These are phyloP conservation scores for Poecilobothrus nobilitatus DNA, from an alignment of 2,888 invertebrate species.

Conservation along the genomic window DNA sequence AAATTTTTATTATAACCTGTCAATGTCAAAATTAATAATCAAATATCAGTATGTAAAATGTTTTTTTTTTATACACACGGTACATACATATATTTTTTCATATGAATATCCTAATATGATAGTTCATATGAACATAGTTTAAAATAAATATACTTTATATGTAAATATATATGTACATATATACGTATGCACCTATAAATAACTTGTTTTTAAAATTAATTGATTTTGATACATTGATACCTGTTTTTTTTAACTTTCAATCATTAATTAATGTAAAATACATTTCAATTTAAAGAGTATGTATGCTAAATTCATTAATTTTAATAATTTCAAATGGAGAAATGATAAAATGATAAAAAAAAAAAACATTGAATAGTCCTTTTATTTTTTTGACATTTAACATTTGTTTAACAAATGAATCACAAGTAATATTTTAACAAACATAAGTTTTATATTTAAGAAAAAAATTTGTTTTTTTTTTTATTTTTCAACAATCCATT, in stretches of 20 bases:
- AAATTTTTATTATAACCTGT: background rate
- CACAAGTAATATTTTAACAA: background rate
- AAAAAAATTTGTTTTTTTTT: too few relatives aligned
- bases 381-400: background rate
- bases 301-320: background rate
- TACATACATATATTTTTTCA: too few relatives aligned
- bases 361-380: background rate
- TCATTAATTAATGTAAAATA: background rate
- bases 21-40: conserved; percentile 1
- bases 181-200: too few relatives aligned
- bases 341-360: background rate
- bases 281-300: background rate
- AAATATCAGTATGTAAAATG: background rate
- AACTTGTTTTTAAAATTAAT: background rate
- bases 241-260: background rate
- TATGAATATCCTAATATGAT: too few relatives aligned
- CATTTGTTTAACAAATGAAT: background rate
- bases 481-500: too few relatives aligned
- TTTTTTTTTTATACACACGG: too few relatives aligned
- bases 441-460: too few relatives aligned
- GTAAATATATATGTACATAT: too few relatives aligned
- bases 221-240: background rate
- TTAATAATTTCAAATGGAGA: background rate
- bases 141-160: too few relatives aligned
- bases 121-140: too few relatives aligned